phyloP scores from a whole-genome alignment of 1,140 invertebrate species.

The Dysdera silvatica region DNA sequence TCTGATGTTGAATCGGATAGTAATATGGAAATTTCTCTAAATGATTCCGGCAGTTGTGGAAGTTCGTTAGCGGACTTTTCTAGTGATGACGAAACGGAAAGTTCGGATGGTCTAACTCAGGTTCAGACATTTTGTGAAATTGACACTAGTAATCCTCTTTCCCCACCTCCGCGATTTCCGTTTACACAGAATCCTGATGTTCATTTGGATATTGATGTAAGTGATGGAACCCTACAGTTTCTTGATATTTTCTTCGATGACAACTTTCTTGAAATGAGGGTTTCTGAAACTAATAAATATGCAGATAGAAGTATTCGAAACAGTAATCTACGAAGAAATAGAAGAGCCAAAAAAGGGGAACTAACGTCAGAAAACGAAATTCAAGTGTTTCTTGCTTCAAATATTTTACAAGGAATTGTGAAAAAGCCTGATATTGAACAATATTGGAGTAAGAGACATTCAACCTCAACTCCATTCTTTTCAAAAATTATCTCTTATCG shows the following conservation, averaged over 20 bases:
- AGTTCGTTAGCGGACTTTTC: slow-evolving; percentile 2
- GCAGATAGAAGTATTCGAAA: background rate
- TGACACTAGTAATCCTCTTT: background rate
- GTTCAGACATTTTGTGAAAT: slow-evolving; percentile 12
- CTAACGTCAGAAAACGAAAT: background rate
- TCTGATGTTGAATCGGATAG: background rate
- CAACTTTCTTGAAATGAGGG: slow-evolving; percentile 2
- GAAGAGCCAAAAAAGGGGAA: slow-evolving; percentile 9
- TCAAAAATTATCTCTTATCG: slow-evolving; percentile 13
- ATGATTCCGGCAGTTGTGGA: slow-evolving; percentile 5
- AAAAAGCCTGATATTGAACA: slow-evolving; percentile 6
- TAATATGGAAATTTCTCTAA: background rate
- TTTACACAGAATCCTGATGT: background rate
- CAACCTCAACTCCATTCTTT: slow-evolving; percentile 4
- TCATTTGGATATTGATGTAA: slow-evolving; percentile 2
- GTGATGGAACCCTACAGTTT: slow-evolving; percentile 7
- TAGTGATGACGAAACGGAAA: slow-evolving; percentile 11
- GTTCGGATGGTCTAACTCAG: background rate
- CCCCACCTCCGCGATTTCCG: background rate
- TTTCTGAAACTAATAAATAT: slow-evolving; percentile 13
- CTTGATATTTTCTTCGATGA: slow-evolving; percentile 7
- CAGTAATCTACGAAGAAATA: background rate
- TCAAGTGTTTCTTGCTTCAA: background rate
- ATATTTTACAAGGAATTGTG: slow-evolving; percentile 6
- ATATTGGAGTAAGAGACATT: slow-evolving; percentile 4